A percentile compares a stretch with the other conserved stretches of the same genome.
These are phyloP conservation scores for Araneus ventricosus DNA, from an alignment of 1,140 invertebrate species.

Conservation along the genomic window DNA sequence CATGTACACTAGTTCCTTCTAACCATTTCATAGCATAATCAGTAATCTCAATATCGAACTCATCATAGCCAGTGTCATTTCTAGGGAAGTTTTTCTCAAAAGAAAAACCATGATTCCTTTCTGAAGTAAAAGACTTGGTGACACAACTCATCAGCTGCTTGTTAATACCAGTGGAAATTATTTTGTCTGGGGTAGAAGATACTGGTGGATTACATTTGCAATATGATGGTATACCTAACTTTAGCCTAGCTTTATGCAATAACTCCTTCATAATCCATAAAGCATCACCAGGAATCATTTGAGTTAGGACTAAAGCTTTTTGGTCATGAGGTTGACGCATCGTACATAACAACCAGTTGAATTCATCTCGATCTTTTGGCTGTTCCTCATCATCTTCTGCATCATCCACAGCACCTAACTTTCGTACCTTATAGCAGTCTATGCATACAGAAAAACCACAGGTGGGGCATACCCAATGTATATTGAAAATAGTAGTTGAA, in stretches of 20 bases:
- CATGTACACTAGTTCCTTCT: not conserved
- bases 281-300: constrained; percentile 95
- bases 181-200: constrained; percentile 12
- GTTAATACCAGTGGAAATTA: constrained; percentile 46
- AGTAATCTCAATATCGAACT: constrained; percentile 47
- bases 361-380: constrained; percentile 85
- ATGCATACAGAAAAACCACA: constrained; percentile 98
- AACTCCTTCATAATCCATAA: constrained; percentile 87
- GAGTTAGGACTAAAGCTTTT: constrained; percentile 94
- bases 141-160: constrained; percentile 73
- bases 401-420: constrained; percentile 81
- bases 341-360: constrained; percentile 93
- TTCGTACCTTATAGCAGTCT: constrained; percentile 93
- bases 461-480: constrained; percentile 97
- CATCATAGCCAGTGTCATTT: constrained; percentile 42
- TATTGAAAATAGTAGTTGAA: constrained; percentile 98
- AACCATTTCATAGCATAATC: constrained; percentile 48
- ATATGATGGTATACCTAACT: constrained; percentile 87
- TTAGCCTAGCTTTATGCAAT: constrained; percentile 88
- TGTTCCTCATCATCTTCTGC: constrained; percentile 43
- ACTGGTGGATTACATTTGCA: constrained; percentile 55
- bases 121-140: constrained; percentile 34
- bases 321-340: constrained; percentile 89
- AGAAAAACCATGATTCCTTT: not conserved
- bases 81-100: not conserved